Percentiles rank a stretch among this genome's conserved stretches.
Conservation (phyloP, 1,140 invertebrate species). For the Pachypeltis micranthus region DNA sequence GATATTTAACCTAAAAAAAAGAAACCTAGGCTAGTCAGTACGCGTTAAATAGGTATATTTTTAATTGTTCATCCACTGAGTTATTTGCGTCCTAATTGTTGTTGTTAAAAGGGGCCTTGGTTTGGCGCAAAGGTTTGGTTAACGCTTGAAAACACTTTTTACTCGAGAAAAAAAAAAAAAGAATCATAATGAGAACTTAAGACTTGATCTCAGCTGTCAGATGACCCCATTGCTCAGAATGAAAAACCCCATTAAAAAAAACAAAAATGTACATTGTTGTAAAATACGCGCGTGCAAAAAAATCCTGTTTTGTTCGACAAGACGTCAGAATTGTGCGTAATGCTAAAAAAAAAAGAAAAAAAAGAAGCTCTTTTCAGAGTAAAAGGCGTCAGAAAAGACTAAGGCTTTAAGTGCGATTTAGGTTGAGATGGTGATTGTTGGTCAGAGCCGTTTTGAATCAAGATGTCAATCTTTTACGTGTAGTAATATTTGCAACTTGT, state of each 20-base stretch:
- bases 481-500: no score
- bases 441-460: no score
- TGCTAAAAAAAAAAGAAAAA: no score
- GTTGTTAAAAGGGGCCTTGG: conserved; percentile 7
- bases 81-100: conserved; percentile 8
- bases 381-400: no score
- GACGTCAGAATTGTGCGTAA: no score
- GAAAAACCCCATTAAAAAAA: not conserved
- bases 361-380: no score
- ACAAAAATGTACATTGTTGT: not conserved
- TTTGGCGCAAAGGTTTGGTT: not conserved
- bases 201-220: conserved; percentile 8
- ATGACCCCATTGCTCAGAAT: conserved; percentile 5
- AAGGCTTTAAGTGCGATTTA: no score
- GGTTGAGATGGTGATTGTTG: no score
- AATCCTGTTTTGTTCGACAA: no score
- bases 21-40: not conserved
- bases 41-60: conserved; percentile 8
- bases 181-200: conserved; percentile 1
- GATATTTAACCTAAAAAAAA: not conserved
- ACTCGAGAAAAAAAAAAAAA: not conserved
- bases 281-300: no score
- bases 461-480: no score
- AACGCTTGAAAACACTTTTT: not conserved
- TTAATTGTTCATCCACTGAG: not conserved